A percentile compares a stretch with the other conserved stretches of the same genome.
phyloP scores from a whole-genome alignment of 2,888 invertebrate genomes.

The Folsomia candida region DNA sequence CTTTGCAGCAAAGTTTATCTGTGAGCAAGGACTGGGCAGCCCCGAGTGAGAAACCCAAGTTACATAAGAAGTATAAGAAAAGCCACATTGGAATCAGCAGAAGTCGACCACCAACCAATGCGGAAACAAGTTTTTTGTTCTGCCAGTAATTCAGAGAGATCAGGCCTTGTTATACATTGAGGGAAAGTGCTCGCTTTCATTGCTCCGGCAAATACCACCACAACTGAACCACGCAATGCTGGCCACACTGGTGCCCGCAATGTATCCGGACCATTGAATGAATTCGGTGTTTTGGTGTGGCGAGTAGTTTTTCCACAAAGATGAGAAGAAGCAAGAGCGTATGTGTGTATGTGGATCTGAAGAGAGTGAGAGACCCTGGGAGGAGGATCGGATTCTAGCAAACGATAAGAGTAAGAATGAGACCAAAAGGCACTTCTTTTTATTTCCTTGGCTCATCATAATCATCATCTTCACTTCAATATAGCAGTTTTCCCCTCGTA shows the following conservation, averaged over 20 bases:
- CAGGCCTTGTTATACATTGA: neutral
- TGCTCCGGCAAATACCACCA: neutral
- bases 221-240: neutral
- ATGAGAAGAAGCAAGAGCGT: neutral
- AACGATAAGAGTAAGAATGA: neutral
- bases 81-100: neutral
- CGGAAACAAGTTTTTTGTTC: neutral
- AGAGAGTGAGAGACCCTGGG: no score
- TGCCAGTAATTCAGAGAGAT: neutral
- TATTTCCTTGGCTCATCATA: neutral
- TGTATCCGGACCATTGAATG: neutral
- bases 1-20: no score
- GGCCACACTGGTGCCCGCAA: neutral
- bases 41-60: no score
- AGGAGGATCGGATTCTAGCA: neutral
- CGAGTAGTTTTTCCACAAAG: neutral
- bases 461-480: constrained; percentile 1
- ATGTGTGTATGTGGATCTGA: neutral
- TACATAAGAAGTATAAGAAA: no score
- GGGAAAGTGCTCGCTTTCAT: neutral
- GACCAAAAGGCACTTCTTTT: neutral
- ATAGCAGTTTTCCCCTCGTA: neutral
- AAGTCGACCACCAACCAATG: no score
- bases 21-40: no score
- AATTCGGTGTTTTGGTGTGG: neutral